phyloP scores from a whole-genome alignment of 2,888 invertebrate species.

The Leptinotarsa juncta region DNA sequence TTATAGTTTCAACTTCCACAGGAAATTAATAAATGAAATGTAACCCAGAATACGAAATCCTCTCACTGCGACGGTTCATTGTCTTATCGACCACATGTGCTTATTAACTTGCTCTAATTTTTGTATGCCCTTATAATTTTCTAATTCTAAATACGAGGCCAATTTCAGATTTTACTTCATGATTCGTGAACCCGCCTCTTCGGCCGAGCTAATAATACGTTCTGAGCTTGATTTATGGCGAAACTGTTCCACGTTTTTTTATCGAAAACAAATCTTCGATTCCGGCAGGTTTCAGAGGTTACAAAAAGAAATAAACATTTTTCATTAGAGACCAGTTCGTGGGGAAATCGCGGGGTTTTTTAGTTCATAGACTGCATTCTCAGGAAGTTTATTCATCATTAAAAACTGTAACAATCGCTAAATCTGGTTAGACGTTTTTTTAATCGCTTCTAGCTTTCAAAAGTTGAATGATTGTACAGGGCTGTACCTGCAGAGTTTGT shows the following conservation, averaged over 20 bases:
- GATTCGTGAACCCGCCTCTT: conserved; percentile 46
- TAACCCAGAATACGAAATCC: not conserved
- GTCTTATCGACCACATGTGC: conserved; percentile 41
- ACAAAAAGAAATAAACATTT: conserved; percentile 36
- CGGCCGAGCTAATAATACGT: conserved; percentile 50
- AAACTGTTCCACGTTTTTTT: conserved; percentile 47
- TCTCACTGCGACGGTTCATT: conserved; percentile 15
- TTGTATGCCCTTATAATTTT: conserved; percentile 50
- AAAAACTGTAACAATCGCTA: no score
- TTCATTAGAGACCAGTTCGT: conserved; percentile 35
- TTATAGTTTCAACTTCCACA: not conserved
- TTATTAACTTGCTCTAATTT: conserved; percentile 46
- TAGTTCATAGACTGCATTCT: not conserved
- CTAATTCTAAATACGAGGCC: conserved; percentile 51
- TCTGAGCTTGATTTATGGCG: conserved; percentile 50
- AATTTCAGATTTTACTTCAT: conserved; percentile 49
- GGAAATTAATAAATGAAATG: not conserved
- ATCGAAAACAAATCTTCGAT: conserved; percentile 43
- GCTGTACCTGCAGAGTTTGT: no score
- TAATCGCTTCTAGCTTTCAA: no score
- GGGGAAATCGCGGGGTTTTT: conserved; percentile 27
- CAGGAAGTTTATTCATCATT: not conserved
- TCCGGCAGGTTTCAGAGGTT: conserved; percentile 41
- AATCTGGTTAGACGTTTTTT: no score
- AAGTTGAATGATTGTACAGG: no score